phyloP scores from a whole-genome alignment of 1,140 invertebrate species.

The Euwallacea fornicatus region DNA sequence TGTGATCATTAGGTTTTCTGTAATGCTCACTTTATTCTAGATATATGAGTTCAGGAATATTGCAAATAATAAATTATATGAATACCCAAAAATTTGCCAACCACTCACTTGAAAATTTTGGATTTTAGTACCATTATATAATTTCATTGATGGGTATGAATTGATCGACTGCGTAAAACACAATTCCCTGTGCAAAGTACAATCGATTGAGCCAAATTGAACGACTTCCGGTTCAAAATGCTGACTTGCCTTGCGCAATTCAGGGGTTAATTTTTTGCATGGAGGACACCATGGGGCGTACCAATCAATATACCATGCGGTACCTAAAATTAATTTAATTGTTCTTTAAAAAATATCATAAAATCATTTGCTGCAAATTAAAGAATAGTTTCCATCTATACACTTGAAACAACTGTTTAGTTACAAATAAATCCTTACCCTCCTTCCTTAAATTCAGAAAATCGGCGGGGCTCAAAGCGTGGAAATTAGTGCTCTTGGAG shows the following conservation, averaged over 20 bases:
- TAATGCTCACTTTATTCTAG: neutral
- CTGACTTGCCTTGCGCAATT: slow-evolving; percentile 70
- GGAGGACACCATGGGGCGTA: slow-evolving; percentile 86
- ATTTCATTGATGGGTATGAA: slow-evolving; percentile 74
- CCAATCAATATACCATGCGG: slow-evolving; percentile 76
- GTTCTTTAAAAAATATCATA: no score
- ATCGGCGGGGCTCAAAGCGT: slow-evolving; percentile 64
- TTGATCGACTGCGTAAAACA: slow-evolving; percentile 66
- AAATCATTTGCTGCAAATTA: no score
- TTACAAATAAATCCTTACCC: slow-evolving; percentile 45
- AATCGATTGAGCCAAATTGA: slow-evolving; percentile 71
- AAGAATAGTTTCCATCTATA: no score
- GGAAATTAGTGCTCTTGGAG: slow-evolving; percentile 63
- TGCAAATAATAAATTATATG: no score
- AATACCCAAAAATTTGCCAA: no score
- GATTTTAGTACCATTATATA: slow-evolving; percentile 67
- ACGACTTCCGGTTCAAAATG: slow-evolving; percentile 56
- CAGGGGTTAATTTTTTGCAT: slow-evolving; percentile 72
- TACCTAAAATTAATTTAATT: slow-evolving; percentile 44
- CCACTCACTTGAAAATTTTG: slow-evolving; percentile 59
- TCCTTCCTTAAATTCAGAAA: slow-evolving; percentile 58
- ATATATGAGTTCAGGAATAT: neutral
- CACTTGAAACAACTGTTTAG: no score
- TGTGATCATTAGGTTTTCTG: no score
- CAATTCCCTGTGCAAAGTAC: slow-evolving; percentile 58